phyloP scores from a whole-genome alignment of 2,113 vertebrate species.

The Dinomys branickii region DNA sequence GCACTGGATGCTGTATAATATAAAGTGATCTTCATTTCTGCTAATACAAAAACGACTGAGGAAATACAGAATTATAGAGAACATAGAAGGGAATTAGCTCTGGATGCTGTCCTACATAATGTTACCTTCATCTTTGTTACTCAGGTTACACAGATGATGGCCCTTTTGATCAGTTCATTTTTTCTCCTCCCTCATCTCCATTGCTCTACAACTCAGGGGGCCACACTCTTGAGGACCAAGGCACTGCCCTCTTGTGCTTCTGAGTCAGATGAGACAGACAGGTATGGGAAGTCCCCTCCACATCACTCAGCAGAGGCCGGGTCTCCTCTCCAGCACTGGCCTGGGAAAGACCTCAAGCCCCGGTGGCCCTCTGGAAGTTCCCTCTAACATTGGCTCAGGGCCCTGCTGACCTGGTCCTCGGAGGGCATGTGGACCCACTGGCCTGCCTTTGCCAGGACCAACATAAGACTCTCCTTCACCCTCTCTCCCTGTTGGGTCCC shows the following conservation, averaged over 20 bases:
- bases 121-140: too few species aligned
- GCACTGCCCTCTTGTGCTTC: background rate
- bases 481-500: background rate
- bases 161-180: too few species aligned
- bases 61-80: too few species aligned
- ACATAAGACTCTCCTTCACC: background rate
- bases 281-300: rapidly evolving
- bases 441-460: background rate
- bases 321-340: background rate
- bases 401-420: background rate
- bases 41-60: too few species aligned
- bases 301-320: background rate
- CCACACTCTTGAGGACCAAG: background rate
- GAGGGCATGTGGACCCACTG: background rate
- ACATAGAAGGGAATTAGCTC: too few species aligned
- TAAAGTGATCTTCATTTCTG: too few species aligned
- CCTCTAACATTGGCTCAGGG: background rate
- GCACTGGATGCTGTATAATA: too few species aligned
- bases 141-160: too few species aligned
- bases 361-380: background rate
- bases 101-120: too few species aligned
- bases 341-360: background rate
- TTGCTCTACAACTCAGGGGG: too few species aligned
- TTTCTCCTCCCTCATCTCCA: too few species aligned
- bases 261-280: background rate